Evolutionary conservation across 2,797 vertebrate species (phyloP).

Genomic region (Columba guinea): DNA sequence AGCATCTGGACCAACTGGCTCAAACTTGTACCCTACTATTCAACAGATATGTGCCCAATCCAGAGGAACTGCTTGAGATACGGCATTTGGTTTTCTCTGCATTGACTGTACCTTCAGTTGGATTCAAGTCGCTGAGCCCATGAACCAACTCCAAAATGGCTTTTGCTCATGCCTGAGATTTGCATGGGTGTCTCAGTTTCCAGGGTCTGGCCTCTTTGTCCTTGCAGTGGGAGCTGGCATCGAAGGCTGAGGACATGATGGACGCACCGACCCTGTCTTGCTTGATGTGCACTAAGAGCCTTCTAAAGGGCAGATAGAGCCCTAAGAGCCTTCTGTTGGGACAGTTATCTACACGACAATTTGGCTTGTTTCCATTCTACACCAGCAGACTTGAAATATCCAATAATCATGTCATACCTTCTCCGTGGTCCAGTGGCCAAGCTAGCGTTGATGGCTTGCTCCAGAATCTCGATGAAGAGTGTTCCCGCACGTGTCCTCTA

Average conservation of each 20-base stretch:
- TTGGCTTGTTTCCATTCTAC: background rate
- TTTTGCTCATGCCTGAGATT: accelerated
- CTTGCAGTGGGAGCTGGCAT: background rate
- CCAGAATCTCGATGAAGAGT: background rate
- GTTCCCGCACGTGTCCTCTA: accelerated
- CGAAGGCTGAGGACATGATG: background rate
- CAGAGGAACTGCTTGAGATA: background rate
- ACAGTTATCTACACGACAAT: accelerated
- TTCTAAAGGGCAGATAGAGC: background rate
- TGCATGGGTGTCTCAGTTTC: background rate
- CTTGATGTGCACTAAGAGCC: background rate
- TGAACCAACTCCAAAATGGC: background rate
- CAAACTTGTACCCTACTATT: accelerated
- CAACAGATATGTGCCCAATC: too few relatives aligned
- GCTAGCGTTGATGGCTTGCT: background rate
- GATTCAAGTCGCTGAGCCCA: accelerated
- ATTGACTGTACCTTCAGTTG: too few relatives aligned
- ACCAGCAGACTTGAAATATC: background rate
- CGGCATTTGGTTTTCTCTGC: background rate
- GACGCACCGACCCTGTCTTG: background rate
- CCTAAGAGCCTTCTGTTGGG: background rate
- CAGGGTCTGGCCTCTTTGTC: accelerated
- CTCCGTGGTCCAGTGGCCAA: background rate
- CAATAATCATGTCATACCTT: background rate
- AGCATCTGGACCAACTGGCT: background rate